Conservation (phyloP, 1,140 invertebrate genomes). For the Lerema accius region DNA sequence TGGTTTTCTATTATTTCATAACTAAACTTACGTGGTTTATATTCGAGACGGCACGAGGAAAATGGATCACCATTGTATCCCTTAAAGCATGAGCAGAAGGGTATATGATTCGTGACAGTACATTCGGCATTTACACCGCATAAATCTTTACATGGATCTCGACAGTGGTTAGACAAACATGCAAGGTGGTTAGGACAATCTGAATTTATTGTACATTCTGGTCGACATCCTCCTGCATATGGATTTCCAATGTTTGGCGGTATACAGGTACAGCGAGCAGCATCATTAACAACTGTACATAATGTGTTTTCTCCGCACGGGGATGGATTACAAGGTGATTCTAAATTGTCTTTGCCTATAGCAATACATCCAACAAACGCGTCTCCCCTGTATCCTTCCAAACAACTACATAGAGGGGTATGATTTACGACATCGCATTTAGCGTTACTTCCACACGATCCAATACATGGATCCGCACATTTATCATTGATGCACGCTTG, state of each 20-base stretch:
- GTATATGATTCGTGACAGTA: constrained; percentile 91
- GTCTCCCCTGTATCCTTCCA: constrained; percentile 90
- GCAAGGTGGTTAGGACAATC: constrained; percentile 92
- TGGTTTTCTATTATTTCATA: constrained; percentile 2
- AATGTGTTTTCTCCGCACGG: constrained; percentile 92
- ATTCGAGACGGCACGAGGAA: constrained; percentile 87
- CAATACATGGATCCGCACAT: constrained; percentile 89
- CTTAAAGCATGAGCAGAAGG: constrained; percentile 89
- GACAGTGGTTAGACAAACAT: constrained; percentile 92
- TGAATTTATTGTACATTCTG: constrained; percentile 91
- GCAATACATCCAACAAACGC: constrained; percentile 90
- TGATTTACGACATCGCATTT: constrained; percentile 92
- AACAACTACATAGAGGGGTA: constrained; percentile 91
- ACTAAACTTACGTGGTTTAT: constrained; percentile 81
- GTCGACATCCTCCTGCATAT: constrained; percentile 89
- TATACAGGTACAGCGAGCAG: constrained; percentile 90
- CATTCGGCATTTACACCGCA: constrained; percentile 94
- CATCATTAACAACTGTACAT: constrained; percentile 87
- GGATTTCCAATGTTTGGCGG: constrained; percentile 93
- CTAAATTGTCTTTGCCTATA: constrained; percentile 74
- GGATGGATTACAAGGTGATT: constrained; percentile 89
- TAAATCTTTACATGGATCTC: constrained; percentile 94
- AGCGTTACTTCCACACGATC: constrained; percentile 90
- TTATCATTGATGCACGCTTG: constrained; percentile 91
- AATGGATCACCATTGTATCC: constrained; percentile 93